These are phyloP conservation scores for Synergus japonicus DNA, from an alignment of 2,888 invertebrate species.

Conservation along the genomic window DNA sequence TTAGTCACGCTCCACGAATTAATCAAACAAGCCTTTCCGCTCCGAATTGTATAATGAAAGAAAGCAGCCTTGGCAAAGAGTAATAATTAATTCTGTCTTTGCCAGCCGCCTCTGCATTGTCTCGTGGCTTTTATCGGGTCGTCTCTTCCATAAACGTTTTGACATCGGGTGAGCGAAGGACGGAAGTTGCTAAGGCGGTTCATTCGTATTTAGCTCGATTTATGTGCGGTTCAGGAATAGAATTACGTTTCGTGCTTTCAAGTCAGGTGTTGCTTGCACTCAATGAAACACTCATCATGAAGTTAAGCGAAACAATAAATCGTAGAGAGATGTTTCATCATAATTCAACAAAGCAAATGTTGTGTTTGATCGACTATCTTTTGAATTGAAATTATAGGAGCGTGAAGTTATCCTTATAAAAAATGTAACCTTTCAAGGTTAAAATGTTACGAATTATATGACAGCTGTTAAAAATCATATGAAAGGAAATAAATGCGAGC, in stretches of 20 bases:
- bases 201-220: conserved; percentile 26
- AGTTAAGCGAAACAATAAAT: background rate
- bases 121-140: conserved; percentile 35
- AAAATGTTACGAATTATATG: too few species aligned
- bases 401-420: too few species aligned
- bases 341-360: too few species aligned
- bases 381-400: too few species aligned
- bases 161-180: conserved; percentile 25
- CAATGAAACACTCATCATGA: background rate
- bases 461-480: background rate
- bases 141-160: conserved; percentile 35
- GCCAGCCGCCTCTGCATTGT: conserved; percentile 33
- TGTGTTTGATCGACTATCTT: too few species aligned
- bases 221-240: background rate
- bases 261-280: background rate
- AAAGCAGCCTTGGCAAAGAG: conserved; percentile 54
- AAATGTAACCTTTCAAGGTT: too few species aligned
- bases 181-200: conserved; percentile 21
- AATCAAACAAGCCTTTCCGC: conserved; percentile 50
- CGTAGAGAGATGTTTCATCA: background rate
- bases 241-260: conserved; percentile 13
- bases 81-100: conserved; percentile 39
- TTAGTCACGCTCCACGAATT: conserved; percentile 56
- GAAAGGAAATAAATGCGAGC: background rate
- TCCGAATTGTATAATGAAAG: conserved; percentile 26